Conservation (phyloP, 2,797 vertebrate genomes). For the Sebastes reedi region DNA sequence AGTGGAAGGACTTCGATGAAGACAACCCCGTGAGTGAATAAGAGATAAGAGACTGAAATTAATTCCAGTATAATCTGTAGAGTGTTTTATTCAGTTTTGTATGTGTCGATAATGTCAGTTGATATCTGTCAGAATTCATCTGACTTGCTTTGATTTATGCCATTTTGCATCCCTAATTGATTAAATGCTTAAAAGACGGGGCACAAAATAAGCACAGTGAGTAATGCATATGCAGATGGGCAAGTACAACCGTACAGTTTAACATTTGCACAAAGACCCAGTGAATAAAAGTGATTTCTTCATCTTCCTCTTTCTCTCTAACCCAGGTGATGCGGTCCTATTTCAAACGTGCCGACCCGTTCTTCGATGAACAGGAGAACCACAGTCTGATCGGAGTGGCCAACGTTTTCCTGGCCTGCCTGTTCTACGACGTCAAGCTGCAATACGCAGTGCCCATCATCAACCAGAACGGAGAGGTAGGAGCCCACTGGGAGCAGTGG, state of each 20-base stretch:
- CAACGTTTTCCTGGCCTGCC: slow-evolving; percentile 94
- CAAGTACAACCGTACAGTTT: no score
- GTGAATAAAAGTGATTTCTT: neutral
- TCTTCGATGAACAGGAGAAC: slow-evolving; percentile 96
- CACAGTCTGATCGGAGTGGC: slow-evolving; percentile 97
- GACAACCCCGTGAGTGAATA: slow-evolving; percentile 86
- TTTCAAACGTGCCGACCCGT: slow-evolving; percentile 93
- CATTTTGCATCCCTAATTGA: neutral
- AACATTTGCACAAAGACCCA: no score
- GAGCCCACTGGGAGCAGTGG: slow-evolving; percentile 66
- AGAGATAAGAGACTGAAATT: accelerated
- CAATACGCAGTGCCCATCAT: slow-evolving; percentile 96
- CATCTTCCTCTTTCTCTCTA: neutral
- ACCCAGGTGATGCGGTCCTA: slow-evolving; percentile 89
- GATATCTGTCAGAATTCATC: neutral
- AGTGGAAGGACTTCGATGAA: slow-evolving; percentile 94
- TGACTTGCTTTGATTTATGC: neutral
- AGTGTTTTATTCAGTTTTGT: neutral
- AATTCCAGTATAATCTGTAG: neutral
- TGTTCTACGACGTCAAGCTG: slow-evolving; percentile 94
- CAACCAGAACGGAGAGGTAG: slow-evolving; percentile 98
- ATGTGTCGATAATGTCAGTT: neutral
- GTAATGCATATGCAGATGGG: neutral
- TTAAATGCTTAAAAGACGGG: neutral
- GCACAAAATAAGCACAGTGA: neutral